phyloP scores from a whole-genome alignment of 2,797 vertebrate genomes.

The Megalops cyprinoides region DNA sequence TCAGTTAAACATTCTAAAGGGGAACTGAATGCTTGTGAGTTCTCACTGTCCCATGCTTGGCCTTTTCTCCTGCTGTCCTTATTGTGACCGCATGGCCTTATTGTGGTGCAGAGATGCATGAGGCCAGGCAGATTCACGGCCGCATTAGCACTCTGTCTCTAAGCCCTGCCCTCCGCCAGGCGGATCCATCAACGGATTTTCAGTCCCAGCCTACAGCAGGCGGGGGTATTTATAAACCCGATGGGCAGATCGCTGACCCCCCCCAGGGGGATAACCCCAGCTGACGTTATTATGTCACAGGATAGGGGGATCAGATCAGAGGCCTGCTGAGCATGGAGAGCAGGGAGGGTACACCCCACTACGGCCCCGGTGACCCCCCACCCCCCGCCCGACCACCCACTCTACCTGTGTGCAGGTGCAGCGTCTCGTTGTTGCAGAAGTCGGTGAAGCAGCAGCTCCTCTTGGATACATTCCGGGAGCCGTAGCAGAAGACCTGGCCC shows the following conservation, averaged over 20 bases:
- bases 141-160: not conserved
- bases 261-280: too few relatives aligned
- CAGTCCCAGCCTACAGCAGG: not conserved
- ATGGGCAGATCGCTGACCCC: too few relatives aligned
- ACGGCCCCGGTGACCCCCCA: too few relatives aligned
- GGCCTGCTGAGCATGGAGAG: too few relatives aligned
- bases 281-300: too few relatives aligned
- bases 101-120: not conserved
- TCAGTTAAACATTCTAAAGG: too few relatives aligned
- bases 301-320: too few relatives aligned
- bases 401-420: constrained; percentile 83
- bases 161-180: not conserved
- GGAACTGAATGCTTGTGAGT: too few relatives aligned
- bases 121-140: not conserved
- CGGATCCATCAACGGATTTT: not conserved
- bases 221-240: too few relatives aligned
- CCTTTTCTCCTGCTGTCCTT: not conserved
- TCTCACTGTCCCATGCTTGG: not conserved
- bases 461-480: constrained; percentile 88
- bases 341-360: too few relatives aligned
- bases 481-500: constrained; percentile 91
- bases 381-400: too few relatives aligned
- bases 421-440: constrained; percentile 95
- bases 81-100: not conserved
- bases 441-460: constrained; percentile 95